Base-by-base conservation (phyloP, 30 jellyfish, hydroid and myxozoan species). In the Turritopsis dohrnii region DNA sequence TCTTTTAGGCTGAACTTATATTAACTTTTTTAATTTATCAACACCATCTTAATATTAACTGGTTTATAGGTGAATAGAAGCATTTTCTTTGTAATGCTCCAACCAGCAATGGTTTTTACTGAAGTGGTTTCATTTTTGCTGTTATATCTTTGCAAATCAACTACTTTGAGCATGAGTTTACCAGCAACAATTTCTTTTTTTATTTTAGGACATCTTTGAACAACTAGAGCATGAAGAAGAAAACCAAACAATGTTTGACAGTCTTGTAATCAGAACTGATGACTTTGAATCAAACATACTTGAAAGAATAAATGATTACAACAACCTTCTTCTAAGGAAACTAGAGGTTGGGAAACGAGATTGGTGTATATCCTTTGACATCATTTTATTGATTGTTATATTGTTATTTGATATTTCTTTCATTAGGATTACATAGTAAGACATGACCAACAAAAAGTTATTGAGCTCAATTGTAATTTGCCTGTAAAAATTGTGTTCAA, bases 381-480 rank as follows among this genome's bases (percentile, higher is more conserved):
- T 7, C 21, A 74, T 0, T 23, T 1, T 0, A 13, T 0, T 74
- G 83, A 21, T 74, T 7, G 54, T n/a, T 7, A 26, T 23, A 23
- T 74, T 72, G 19, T 19, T 26, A 20, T 23, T 74, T 23, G 81
- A 0, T 72, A 52, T 7, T 29, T 28, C 79, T 31, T 71, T 21
- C 73, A 73, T 29, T 72, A 92, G 98, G 88, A 88, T 53, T 92
- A 69, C 83, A 92, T 92, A 86, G 95, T 81, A 1, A 91, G 85
- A 66, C 95, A 92, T 74, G 96, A 87, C 76, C 92, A 88, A 66
- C 95, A 81, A 52, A 84, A 88, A 26, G 89, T 92, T 18, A 84
- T 92, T 24, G 98, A 92, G 76, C 76, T 92, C 72, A 88, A 92
- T 85, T 96, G 90, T 21, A 88, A 74, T 18, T 71, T 92, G 72